Evolutionary conservation across 2,888 invertebrate species (phyloP), one percentile per base, ranked within the genome.

Genomic region (Drosophila rellima): DNA sequence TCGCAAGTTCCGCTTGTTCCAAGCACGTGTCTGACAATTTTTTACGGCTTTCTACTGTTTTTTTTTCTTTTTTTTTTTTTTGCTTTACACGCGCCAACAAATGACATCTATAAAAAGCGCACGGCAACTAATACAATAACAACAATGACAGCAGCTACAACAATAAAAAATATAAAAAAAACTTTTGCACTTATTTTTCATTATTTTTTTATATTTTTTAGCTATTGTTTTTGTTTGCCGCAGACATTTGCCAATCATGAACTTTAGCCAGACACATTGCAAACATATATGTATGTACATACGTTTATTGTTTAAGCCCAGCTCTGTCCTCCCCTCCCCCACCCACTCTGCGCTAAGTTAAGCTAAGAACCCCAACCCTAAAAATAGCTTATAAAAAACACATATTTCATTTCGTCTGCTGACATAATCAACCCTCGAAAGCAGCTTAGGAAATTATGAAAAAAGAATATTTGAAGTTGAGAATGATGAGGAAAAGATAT

Each of bases 11-110:
- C 67, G 42, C 59, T 57, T 56, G 50, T 72, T 83, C 68, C 71
- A 72, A 77, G 80, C 88, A 88, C 88, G 88, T 82, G 88, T 82
- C 88, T 78, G 56, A 45, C 73, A 66, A 70, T 80, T 83, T 86
- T 85, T 65, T 80, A 83, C 51, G 67, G 69, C 20, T 54, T 52
- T 52, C 54, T 20, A 50, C 60, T 29, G 56, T 42, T 57, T 33
- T 54, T 50, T 63, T 47, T 6, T 23, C 50, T 23, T 13, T 55
- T 48, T 48, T 44, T 42, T 48, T 65, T 55, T 55, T 60, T 52
- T 50, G 45, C 75, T 59, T 67, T 75, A 70, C 87, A 80, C 84
- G 78, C 77, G 81, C 81, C 74, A 69, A 39, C 84, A 74, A 83
- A 81, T 84, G 82, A 68, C 72, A 81, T 69, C 70, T 72, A 77